A percentile compares a stretch with the other conserved stretches of the same genome.
These are phyloP conservation scores for Enteromius unitaeniatus DNA, from an alignment of 2,797 vertebrate genomes.

Conservation along the genomic window DNA sequence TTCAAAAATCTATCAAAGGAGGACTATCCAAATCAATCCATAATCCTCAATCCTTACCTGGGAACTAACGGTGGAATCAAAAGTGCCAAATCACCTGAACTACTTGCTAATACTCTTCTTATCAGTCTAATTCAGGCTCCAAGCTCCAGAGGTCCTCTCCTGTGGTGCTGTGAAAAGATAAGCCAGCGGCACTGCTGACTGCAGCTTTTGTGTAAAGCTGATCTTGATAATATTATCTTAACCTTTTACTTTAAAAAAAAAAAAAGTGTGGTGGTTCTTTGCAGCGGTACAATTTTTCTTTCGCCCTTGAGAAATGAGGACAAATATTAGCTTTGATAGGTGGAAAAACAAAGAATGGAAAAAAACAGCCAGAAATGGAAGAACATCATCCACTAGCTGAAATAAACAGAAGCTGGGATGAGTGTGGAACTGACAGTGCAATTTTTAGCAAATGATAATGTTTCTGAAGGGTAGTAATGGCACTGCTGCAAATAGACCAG, in stretches of 20 bases:
- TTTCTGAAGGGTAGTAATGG: background rate
- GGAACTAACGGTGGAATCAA: conserved; percentile 12
- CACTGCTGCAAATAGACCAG: conserved; percentile 9
- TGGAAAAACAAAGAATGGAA: conserved; percentile 49
- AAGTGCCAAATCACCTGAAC: conserved; percentile 3
- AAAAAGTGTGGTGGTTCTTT: conserved; percentile 42
- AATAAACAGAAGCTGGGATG: background rate
- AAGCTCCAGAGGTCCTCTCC: conserved; percentile 13
- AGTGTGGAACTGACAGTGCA: background rate
- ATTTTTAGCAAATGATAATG: conserved; percentile 20
- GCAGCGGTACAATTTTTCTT: conserved; percentile 56
- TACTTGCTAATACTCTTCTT: conserved; percentile 12
- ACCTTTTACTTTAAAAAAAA: conserved; percentile 62
- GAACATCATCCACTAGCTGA: conserved; percentile 14
- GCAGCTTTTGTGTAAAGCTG: conserved; percentile 63
- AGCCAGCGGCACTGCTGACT: conserved; percentile 43
- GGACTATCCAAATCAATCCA: background rate
- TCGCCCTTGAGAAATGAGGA: conserved; percentile 50
- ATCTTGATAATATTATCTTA: conserved; percentile 77
- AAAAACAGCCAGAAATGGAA: conserved; percentile 17
- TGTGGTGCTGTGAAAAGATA: conserved; percentile 63
- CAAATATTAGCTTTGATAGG: conserved; percentile 53
- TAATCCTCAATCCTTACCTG: background rate
- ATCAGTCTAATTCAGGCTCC: conserved; percentile 11
- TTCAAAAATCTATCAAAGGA: too few species aligned